phyloP scores from a whole-genome alignment of 2,113 vertebrate species.

The Caloenas nicobarica region DNA sequence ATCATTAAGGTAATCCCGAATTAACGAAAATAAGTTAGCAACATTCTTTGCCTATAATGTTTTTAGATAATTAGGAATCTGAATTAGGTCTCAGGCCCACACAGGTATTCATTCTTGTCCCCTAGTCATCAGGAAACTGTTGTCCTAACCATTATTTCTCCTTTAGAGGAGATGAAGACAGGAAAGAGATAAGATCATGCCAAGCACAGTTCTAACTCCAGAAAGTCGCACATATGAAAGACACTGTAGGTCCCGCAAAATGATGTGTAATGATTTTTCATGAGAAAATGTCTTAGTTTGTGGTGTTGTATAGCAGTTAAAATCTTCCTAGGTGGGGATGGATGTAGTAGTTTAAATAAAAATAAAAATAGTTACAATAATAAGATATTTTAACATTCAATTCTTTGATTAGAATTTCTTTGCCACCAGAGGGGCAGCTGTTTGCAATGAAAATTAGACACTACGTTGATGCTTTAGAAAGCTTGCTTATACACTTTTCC shows the following conservation, averaged over 20 bases:
- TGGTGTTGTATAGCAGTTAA: background rate
- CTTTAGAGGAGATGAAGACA: background rate
- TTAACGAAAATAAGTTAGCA: background rate
- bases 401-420: background rate
- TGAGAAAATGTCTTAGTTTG: background rate
- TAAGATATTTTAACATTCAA: accelerated
- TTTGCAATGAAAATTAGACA: background rate
- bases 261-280: accelerated
- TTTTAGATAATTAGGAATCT: background rate
- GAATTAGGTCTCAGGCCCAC: background rate
- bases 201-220: background rate
- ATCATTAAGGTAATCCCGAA: background rate
- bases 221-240: accelerated
- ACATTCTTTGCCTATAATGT: background rate
- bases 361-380: background rate
- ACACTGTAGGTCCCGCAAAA: accelerated
- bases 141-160: background rate
- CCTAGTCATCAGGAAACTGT: background rate
- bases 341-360: background rate
- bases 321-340: background rate
- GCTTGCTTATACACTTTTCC: background rate
- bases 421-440: background rate
- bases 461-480: background rate
- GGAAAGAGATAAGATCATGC: accelerated
- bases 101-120: background rate